A percentile compares a stretch with the other conserved stretches of the same genome.
Conservation (phyloP, 2,113 vertebrate species). For the Pycnonotus jocosus region DNA sequence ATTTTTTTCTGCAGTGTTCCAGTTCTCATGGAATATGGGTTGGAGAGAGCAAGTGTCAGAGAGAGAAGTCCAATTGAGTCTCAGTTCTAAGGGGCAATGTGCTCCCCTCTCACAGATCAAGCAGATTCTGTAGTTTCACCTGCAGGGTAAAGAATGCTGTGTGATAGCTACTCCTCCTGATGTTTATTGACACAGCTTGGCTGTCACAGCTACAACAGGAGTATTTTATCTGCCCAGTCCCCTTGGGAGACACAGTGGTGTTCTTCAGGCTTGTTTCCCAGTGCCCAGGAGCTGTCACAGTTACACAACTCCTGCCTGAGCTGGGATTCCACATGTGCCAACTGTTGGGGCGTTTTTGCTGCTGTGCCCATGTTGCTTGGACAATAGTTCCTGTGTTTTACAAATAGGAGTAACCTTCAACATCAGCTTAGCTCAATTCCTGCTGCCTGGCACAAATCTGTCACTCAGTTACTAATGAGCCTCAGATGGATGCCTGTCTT, state of each 20-base stretch:
- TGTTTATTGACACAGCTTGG: not conserved
- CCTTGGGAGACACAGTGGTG: not conserved
- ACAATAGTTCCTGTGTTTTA: constrained; percentile 27
- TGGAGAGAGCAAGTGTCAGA: not conserved
- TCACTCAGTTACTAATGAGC: not conserved
- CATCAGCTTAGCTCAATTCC: not conserved
- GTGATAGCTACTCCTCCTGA: not conserved
- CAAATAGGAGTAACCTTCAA: not conserved
- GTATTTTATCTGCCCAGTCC: not conserved
- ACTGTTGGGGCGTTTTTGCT: not conserved
- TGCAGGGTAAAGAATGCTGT: not conserved
- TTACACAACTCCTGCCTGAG: not conserved
- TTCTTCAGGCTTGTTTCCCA: not conserved
- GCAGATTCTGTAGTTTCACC: not conserved
- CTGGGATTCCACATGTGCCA: not conserved
- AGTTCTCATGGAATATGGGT: not conserved
- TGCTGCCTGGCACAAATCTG: not conserved
- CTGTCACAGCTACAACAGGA: not conserved
- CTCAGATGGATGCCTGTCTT: not conserved
- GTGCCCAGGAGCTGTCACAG: not conserved
- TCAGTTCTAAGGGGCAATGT: not conserved
- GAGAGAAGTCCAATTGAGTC: not conserved
- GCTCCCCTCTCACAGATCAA: not conserved
- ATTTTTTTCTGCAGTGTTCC: not conserved
- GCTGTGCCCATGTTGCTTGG: not conserved